Base-by-base conservation (phyloP, 2,888 invertebrate species). In the Ennomos fuscantarius region DNA sequence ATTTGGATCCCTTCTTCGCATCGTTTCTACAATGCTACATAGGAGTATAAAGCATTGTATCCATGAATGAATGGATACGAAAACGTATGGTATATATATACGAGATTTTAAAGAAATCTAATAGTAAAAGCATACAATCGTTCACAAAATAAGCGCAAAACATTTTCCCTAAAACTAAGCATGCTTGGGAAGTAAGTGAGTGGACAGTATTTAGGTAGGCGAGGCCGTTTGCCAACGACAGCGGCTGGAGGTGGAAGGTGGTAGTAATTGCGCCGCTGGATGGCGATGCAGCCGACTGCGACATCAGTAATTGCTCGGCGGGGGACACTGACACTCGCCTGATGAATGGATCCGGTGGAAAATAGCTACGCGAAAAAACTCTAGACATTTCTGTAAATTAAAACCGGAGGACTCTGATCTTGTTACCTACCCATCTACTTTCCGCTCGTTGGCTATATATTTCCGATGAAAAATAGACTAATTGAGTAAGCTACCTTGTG, bases 281-380 rank as follows among this genome's bases (percentile, higher is more conserved):
- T 74, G 76, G 75, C 73, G 73, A 79, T 75, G 83, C 85, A 86
- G 75, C 76, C 75, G 80, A 81, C 80, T 87, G 86, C 79, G 80
- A 88, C 87, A 87, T 87, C 87, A 84, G 86, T 89, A 89, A 89
- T 89, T 89, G 87, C 84, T 83, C 79, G 79, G 77, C 79, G 76
- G 77, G 79, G 80, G 79, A 80, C 83, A 83, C 78, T 80, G 87
- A 82, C 87, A 83, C 78, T 78, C 74, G 80, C 78, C 85, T 88
- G 88, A 88, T 89, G 86, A 87, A 89, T 88, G 85, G 87, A 82
- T 68, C 79, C 74, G 72, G 76, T 72, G 74, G 82, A 82, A 82
- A 84, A 84, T 82, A 74, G 72, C 78, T 74, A 75, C 79, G 71
- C 73, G 78, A 76, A 83, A 87, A 86, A 83, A 80, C 77, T 73